Evolutionary conservation across 1,140 invertebrate genomes (phyloP).

Genomic region (Heliconius eleuchia): DNA sequence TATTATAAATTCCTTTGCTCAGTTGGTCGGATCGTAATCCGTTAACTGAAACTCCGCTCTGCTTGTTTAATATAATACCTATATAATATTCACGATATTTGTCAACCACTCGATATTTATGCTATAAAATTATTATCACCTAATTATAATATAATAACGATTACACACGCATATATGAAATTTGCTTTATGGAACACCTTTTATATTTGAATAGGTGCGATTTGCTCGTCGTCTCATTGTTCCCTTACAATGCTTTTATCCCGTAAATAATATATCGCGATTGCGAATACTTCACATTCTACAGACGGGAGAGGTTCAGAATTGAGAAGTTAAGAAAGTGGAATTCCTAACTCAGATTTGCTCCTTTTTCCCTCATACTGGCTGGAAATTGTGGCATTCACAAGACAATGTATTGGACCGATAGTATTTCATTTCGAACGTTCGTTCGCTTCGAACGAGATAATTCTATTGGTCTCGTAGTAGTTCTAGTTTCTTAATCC

Average conservation of each 20-base stretch:
- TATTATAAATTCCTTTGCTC: constrained; percentile 6
- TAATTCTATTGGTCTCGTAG: neutral
- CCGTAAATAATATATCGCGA: constrained; percentile 44
- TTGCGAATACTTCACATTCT: constrained; percentile 48
- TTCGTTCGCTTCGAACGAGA: constrained; percentile 12
- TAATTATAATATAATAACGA: neutral
- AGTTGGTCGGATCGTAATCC: neutral
- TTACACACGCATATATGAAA: constrained; percentile 1
- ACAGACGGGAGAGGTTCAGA: constrained; percentile 41
- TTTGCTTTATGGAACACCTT: constrained; percentile 11
- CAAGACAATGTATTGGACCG: constrained; percentile 9
- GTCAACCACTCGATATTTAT: neutral
- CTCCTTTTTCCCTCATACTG: constrained; percentile 27
- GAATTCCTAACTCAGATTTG: constrained; percentile 46
- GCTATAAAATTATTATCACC: neutral
- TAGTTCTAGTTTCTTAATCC: neutral
- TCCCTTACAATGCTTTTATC: constrained; percentile 34
- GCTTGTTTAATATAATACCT: neutral
- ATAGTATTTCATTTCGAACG: constrained; percentile 21
- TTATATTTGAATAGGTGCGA: constrained; percentile 29
- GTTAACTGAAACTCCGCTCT: neutral
- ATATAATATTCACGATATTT: neutral
- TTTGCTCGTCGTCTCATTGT: constrained; percentile 34
- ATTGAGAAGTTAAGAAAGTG: constrained; percentile 62
- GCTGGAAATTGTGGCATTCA: neutral